phyloP scores from a whole-genome alignment of 2,888 invertebrate genomes.

The Prosapia bicincta region DNA sequence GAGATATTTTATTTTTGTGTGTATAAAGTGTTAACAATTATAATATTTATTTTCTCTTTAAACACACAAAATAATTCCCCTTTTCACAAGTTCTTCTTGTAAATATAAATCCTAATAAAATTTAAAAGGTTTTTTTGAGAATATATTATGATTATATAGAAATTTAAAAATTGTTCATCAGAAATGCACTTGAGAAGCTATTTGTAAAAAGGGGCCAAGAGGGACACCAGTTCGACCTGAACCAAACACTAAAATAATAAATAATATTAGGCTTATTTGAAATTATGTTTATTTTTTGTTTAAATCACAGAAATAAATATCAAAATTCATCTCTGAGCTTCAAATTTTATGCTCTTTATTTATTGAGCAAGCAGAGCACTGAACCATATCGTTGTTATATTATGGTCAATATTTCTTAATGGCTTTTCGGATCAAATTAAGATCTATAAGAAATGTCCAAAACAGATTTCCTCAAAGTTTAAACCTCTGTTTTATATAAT shows the following conservation, averaged over 20 bases:
- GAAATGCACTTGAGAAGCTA: conserved; percentile 10
- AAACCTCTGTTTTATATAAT: background rate
- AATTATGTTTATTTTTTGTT: background rate
- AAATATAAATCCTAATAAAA: conserved; percentile 3
- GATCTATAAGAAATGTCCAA: background rate
- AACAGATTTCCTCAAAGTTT: background rate
- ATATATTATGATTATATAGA: background rate
- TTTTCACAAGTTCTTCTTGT: conserved; percentile 25
- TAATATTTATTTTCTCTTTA: conserved; percentile 15
- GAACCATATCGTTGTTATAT: background rate
- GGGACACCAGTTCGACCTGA: conserved; percentile 9
- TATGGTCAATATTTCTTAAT: background rate
- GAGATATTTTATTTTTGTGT: conserved; percentile 29
- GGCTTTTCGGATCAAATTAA: background rate
- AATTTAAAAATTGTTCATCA: background rate
- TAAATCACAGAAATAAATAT: background rate
- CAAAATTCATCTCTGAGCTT: background rate
- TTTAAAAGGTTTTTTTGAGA: background rate
- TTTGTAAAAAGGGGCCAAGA: conserved; percentile 21
- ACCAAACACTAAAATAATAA: background rate
- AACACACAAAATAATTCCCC: conserved; percentile 25
- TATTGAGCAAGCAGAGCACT: background rate
- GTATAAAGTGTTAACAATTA: conserved; percentile 16
- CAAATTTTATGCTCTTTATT: background rate
- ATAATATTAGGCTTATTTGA: background rate